Base-by-base conservation (phyloP, 2,113 vertebrate species). In the Boulengeromyrus knoepffleri region DNA sequence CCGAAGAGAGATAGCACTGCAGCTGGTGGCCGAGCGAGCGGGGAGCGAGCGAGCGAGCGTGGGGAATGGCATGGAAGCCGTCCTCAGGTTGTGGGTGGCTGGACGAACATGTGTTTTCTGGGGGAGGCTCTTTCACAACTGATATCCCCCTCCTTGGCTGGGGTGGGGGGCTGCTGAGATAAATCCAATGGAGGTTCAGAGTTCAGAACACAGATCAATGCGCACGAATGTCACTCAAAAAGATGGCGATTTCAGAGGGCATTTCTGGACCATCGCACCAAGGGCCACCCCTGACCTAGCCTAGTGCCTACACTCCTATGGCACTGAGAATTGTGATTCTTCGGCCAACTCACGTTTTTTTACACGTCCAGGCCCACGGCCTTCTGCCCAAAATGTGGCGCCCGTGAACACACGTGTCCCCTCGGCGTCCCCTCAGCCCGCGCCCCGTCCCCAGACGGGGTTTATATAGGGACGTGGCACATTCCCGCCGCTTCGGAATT, bases 401-500 rank as follows among this genome's bases (percentile, higher is more conserved):
- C 12, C 49, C 2, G 10, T 49, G 49, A 49, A 49, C 91, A 89
- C 92, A 91, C 31, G 17, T 2, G 24, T 46, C 17, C 3, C 5
- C 56, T n/a, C 12, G 52, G 36, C 31, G 17, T 86, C 47, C n/a
- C 15, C 24, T 2, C 21, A 3, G 2, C 31, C 5, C 21, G 3
- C 6, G n/a, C 77, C 87, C 52, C 86, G 90, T 92, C 90, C 91
- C 90, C 92, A 91, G 31, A 90, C 91, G 94, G 94, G 92, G 90
- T 94, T 94, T 93, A 94, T 97, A 96, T 96, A 94, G 95, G 95
- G 97, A 98, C 98, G 97, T 97, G 97, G 97, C 98, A 98, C 98
- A 96, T 97, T 97, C 98, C 95, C 92, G 97, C 97, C 98, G 97
- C 97, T 98, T 99, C 74, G 95, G 96, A 98, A 99, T 99, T 99